Base-by-base conservation (phyloP, 2,797 vertebrate genomes). In the Babyrousa celebensis region DNA sequence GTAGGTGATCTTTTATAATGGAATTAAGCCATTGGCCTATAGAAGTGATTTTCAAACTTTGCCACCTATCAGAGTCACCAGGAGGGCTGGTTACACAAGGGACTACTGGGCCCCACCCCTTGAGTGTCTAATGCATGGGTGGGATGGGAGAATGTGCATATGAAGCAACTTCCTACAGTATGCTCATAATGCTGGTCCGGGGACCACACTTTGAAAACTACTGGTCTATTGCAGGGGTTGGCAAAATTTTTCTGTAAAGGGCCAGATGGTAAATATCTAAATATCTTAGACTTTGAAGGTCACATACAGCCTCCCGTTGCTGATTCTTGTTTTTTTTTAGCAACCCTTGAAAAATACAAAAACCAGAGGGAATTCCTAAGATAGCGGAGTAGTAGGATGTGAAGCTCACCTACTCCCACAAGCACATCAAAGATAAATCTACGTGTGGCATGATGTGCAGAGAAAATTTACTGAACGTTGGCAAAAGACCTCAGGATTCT, bases 291-390 rank as follows among this genome's bases (percentile, higher is more conserved):
- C 84, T 74, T 83, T 54, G 40, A 85, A 1, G 16, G 91, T 14
- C 40, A 80, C 23, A 75, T 25, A 75, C 6, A 32, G 60, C 25
- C 29, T 79, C n/a, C 36, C 36, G 17, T 52, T 85, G 74, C 25
- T 58, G 79, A 54, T n/a, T 78, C 6, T 48, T 68, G 52, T 72
- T 72, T 52, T 23, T 71, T 27, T 63, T 65, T 71, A 56, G 82
- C 29, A 75, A 65, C 8, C 12, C 80, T 85, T 77, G 71, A 92
- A 86, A 91, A 78, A 43, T 71, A 91, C 14, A 32, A 91, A 96
- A 93, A 58, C 5, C 14, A 48, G 36, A 36, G 36, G 36, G 36
- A 36, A 3, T 36, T 36, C 36, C 36, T 36, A 36, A 36, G 36
- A 36, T 36, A 36, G 36, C 36, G 36, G 3, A 36, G 36, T 36